Evolutionary conservation across 2,113 vertebrate genomes (phyloP).

Genomic region (Erinaceus europaeus): DNA sequence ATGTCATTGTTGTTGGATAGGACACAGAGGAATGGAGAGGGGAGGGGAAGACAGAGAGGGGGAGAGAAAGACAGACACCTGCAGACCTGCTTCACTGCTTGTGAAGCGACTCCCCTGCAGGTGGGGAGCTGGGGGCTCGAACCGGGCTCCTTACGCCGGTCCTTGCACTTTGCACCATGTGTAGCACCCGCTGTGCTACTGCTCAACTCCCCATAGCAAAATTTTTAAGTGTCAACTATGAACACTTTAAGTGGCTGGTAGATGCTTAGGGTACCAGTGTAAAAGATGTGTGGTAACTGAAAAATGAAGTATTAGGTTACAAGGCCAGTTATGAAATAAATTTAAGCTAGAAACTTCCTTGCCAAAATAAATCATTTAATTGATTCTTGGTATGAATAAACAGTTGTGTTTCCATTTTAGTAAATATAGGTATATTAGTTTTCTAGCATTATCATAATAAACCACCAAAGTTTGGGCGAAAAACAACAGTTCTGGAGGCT

Average conservation of each 20-base stretch:
- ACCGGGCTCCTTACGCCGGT: too few relatives aligned
- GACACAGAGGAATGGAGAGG: too few relatives aligned
- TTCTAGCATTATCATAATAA: neutral
- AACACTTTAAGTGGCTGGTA: slow-evolving; percentile 28
- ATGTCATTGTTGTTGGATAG: too few relatives aligned
- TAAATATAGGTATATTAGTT: neutral
- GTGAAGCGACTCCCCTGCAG: too few relatives aligned
- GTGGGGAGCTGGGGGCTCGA: too few relatives aligned
- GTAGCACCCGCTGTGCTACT: too few relatives aligned
- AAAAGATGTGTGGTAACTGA: slow-evolving; percentile 23
- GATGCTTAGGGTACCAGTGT: slow-evolving; percentile 6
- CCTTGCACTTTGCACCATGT: too few relatives aligned
- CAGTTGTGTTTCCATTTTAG: neutral
- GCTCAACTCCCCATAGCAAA: too few relatives aligned
- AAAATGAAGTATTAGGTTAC: neutral
- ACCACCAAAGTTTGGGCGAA: neutral
- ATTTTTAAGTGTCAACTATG: neutral
- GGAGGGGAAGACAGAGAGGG: too few relatives aligned
- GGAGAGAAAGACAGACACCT: too few relatives aligned
- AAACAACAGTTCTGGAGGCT: neutral
- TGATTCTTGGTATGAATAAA: neutral
- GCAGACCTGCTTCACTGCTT: too few relatives aligned
- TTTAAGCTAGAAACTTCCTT: neutral
- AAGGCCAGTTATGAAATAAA: neutral
- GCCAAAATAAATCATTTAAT: neutral